Evolutionary conservation across 2,797 vertebrate species (phyloP), one percentile per base, ranked within the genome.

Genomic region (Alosa sapidissima): DNA sequence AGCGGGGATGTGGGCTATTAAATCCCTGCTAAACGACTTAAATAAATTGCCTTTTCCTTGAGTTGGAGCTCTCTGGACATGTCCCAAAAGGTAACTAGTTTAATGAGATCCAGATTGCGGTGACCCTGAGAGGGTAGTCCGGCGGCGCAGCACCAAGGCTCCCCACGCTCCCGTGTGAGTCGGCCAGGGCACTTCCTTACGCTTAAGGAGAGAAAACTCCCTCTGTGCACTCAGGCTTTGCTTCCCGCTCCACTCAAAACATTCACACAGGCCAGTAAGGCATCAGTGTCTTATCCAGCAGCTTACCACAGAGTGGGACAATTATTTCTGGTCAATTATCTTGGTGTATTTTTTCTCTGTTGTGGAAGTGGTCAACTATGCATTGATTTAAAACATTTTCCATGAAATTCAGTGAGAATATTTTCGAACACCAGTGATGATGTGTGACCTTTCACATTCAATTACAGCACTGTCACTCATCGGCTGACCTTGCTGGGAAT

Each of bases 41-140:
- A 82, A 86, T 84, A 83, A 85, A 87, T 87, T 51, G 51, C 62
- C 81, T 54, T 84, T 85, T 68, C 87, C 89, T 89, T 89, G 86
- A 88, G 89, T 90, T 88, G 33, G 90, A 89, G 91, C 86, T 87
- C 89, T 91, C 92, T 88, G 89, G 89, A 92, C 88, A 84, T 88
- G 84, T 89, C 91, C 87, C 83, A 87, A 87, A 86, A 85, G 90
- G 92, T 90, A 90, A 65, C 88, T 84, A 52, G 84, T 91, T 41
- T 92, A 92, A 93, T 91, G 86, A 92, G 91, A 91, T 93, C 89
- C 90, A 87, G 85, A 85, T 47, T 81, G 81, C 85, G 72, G 84
- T 45, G 78, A 91, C 87, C 36, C 60, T 84, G 89, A 88, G 86
- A 86, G n/a, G 89, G 88, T 55, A 84, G 86, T 85, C 83, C 86